These are phyloP conservation scores for Andrena haemorrhoa DNA, from an alignment of 2,888 invertebrate genomes.

Conservation along the genomic window DNA sequence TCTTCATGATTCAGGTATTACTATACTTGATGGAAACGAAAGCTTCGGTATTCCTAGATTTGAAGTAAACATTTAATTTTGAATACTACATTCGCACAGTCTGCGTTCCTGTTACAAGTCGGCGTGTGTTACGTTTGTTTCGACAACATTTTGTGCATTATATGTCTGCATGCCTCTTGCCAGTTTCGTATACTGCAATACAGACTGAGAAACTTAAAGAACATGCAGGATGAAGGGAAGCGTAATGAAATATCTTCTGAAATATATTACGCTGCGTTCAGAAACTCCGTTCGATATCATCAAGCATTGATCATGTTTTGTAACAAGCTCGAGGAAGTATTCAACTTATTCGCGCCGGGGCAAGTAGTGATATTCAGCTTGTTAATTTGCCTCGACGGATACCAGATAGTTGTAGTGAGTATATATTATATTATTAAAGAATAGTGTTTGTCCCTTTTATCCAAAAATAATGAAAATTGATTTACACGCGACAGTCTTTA, in stretches of 20 bases:
- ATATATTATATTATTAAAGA: background rate
- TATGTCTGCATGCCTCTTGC: background rate
- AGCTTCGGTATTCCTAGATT: background rate
- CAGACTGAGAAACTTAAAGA: background rate
- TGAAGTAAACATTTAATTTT: background rate
- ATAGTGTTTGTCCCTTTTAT: too few relatives aligned
- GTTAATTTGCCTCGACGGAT: background rate
- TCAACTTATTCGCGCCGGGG: background rate
- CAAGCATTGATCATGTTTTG: background rate
- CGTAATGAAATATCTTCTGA: background rate
- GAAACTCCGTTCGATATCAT: background rate
- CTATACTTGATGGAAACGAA: background rate
- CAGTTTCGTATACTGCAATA: conserved; percentile 10
- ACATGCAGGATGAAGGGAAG: too few relatives aligned
- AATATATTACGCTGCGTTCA: background rate
- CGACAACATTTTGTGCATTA: conserved; percentile 1
- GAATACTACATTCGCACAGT: background rate
- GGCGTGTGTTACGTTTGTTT: background rate
- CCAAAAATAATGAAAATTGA: too few relatives aligned
- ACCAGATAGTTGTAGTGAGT: background rate
- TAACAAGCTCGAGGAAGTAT: background rate
- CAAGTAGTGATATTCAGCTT: background rate
- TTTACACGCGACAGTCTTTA: too few relatives aligned
- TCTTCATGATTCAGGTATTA: background rate
- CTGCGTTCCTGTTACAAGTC: background rate